Percentiles rank a stretch among this genome's conserved stretches.
These are phyloP conservation scores for Chloromyia formosa DNA, from an alignment of 2,888 invertebrate genomes.

Conservation along the genomic window DNA sequence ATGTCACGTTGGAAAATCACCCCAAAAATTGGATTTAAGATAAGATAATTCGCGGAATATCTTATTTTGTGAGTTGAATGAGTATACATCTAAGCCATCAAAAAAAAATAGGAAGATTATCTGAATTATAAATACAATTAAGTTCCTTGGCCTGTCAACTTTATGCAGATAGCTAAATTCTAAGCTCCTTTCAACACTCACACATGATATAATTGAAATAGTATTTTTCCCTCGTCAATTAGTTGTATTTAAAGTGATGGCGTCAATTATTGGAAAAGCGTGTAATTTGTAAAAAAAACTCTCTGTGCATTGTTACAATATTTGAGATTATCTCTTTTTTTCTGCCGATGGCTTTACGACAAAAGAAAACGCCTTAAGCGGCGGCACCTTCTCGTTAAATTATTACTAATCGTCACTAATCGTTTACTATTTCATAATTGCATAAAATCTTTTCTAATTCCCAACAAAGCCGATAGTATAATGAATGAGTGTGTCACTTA, in stretches of 20 bases:
- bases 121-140: too few relatives aligned
- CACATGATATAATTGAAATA: background rate
- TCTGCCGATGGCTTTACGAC: background rate
- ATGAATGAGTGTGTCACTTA: conserved; percentile 29
- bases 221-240: background rate
- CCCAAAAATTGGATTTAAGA: too few relatives aligned
- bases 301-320: too few relatives aligned
- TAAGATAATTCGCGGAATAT: too few relatives aligned
- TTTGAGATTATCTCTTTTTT: background rate
- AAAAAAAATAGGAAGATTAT: too few relatives aligned
- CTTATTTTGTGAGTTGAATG: too few relatives aligned
- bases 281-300: background rate
- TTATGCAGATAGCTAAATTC: too few relatives aligned
- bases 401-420: conserved; percentile 21
- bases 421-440: conserved; percentile 26
- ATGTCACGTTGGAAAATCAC: too few relatives aligned
- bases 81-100: too few relatives aligned
- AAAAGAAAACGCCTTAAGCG: background rate
- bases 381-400: background rate
- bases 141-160: too few relatives aligned
- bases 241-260: conserved; percentile 1
- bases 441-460: conserved; percentile 18
- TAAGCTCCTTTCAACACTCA: background rate
- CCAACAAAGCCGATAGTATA: background rate
- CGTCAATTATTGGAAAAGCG: conserved; percentile 25